phyloP scores from a whole-genome alignment of 2,797 vertebrate species.

The Siniperca scherzeri region DNA sequence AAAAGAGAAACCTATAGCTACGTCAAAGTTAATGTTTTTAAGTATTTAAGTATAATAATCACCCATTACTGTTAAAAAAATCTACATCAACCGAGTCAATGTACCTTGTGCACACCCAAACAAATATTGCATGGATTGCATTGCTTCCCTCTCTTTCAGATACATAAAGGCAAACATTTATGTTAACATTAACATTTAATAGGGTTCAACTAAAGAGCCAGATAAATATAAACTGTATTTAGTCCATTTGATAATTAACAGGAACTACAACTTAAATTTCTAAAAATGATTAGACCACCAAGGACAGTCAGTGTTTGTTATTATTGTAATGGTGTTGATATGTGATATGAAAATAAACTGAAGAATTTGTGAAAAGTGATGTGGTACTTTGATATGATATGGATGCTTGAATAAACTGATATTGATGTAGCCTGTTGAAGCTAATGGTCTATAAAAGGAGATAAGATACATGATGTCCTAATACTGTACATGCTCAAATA shows the following conservation, averaged over 20 bases:
- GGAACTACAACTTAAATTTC: slow-evolving; percentile 25
- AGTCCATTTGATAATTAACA: slow-evolving; percentile 40
- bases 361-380: slow-evolving; percentile 6
- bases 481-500: slow-evolving; percentile 79
- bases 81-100: slow-evolving; percentile 18
- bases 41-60: slow-evolving; percentile 25
- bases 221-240: slow-evolving; percentile 23
- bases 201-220: slow-evolving; percentile 34
- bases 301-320: slow-evolving; percentile 21
- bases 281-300: slow-evolving; percentile 2
- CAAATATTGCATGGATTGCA: slow-evolving; percentile 32
- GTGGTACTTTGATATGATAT: slow-evolving; percentile 26
- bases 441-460: slow-evolving; percentile 58
- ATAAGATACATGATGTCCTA: slow-evolving; percentile 72
- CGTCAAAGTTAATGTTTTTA: neutral
- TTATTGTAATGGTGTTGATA: slow-evolving; percentile 27
- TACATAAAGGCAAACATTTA: slow-evolving; percentile 27
- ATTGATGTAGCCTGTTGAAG: slow-evolving; percentile 44
- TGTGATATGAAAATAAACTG: slow-evolving; percentile 43
- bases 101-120: slow-evolving; percentile 28
- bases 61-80: slow-evolving; percentile 13
- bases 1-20: slow-evolving; percentile 12
- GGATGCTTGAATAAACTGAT: slow-evolving; percentile 29
- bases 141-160: slow-evolving; percentile 39
- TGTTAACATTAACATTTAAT: slow-evolving; percentile 30